Base-by-base conservation (phyloP, 2,888 invertebrate genomes). In the Leptopilina syphax region DNA sequence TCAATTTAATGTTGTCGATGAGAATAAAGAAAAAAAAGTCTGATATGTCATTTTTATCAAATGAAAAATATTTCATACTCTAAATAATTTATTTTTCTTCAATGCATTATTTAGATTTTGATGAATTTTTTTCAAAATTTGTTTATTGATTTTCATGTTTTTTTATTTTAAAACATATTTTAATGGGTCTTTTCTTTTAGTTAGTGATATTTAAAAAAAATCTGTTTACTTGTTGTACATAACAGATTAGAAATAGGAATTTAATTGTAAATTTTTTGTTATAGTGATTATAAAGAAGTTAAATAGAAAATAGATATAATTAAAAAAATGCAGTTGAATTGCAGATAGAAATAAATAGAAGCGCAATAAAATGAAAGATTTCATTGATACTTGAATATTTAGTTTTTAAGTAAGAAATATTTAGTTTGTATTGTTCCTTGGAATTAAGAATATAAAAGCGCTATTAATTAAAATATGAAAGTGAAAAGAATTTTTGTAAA, bases 1-100 rank as follows among this genome's bases (percentile, higher is more conserved):
- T 70, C 18, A n/a, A 57, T 50, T 10, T 57, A 13, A 70, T 13
- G 24, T 70, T 70, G 27, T 2, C 70, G 50, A 34, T 54, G 27
- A 80, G 47, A 13, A 24, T n/a, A 60, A 24, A 34, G 34, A 34
- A n/a, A 24, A 50, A 66, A 81, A 77, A 47, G 70, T 80, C 44
- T 78, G 10, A 76, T 34, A 34, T 44, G 44, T 44, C 8, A 44
- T 77, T 79, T 79, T 77, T 10, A 50, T 50, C 50, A 10, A 34
- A 50, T 50, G 50, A 50, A 50, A 50, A 50, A 50, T 50, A 50
- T 50, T 50, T 50, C 50, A 50, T 50, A 50, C 12, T 9, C 63
- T 77, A 68, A 60, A 77, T 78, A 13, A 76, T 76, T 57, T 67
- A 80, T 76, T 18, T 77, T 76, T 77, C 34, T 34, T 34, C 18